These are phyloP conservation scores for Scartelaos histophorus DNA, from an alignment of 2,113 vertebrate species.

Conservation along the genomic window DNA sequence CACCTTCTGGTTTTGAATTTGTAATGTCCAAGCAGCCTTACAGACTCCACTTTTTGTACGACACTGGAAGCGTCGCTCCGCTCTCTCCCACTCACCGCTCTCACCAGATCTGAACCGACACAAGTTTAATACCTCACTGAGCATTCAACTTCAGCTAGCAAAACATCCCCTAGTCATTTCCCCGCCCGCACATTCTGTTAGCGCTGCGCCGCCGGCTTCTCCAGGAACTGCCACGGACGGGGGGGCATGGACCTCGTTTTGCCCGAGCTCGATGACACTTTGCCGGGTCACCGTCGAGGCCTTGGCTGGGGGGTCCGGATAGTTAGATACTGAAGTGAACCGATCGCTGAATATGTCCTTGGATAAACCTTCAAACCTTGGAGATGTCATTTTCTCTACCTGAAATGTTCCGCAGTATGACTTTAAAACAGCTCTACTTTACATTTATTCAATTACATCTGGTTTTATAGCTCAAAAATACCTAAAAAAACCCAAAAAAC, in stretches of 20 bases:
- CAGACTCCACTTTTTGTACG: background rate
- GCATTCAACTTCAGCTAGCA: conserved; percentile 7
- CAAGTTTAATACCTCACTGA: conserved; percentile 9
- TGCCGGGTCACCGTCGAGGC: conserved; percentile 17
- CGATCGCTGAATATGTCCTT: too few species aligned
- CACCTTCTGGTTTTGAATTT: too few species aligned
- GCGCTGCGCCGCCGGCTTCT: background rate
- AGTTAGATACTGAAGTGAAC: too few species aligned
- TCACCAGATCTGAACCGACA: conserved; percentile 11
- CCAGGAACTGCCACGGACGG: conserved; percentile 26
- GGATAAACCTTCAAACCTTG: too few species aligned
- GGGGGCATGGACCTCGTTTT: conserved; percentile 34
- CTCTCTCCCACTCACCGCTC: background rate
- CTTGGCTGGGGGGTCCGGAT: conserved; percentile 27
- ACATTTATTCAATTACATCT: too few species aligned
- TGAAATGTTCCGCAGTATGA: too few species aligned
- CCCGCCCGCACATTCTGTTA: conserved; percentile 37
- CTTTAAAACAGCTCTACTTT: too few species aligned
- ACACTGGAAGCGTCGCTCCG: background rate
- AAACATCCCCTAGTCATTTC: background rate
- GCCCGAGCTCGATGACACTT: conserved; percentile 58
- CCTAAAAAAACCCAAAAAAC: too few species aligned
- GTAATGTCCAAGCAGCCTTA: background rate
- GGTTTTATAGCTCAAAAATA: too few species aligned
- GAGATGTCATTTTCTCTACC: too few species aligned